Conservation (phyloP, 2,888 invertebrate genomes). For the Dusona sp. region DNA sequence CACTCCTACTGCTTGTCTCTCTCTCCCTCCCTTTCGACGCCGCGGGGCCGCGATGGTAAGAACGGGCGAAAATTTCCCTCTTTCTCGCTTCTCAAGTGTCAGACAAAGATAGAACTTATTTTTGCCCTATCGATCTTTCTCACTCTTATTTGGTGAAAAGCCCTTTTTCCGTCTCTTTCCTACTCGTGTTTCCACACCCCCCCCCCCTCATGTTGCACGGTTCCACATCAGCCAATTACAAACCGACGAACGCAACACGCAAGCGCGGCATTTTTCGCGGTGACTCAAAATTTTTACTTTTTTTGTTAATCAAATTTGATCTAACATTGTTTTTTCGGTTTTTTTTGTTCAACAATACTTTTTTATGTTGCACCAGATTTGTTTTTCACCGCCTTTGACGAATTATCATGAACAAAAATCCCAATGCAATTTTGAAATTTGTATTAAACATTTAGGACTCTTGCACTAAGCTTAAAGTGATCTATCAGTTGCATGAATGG, state of each 20-base stretch:
- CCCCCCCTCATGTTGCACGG: not conserved
- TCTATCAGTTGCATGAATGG: too few relatives aligned
- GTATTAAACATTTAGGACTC: too few relatives aligned
- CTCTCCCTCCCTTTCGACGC: not conserved
- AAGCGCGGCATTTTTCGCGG: not conserved
- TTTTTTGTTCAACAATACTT: not conserved
- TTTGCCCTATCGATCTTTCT: not conserved
- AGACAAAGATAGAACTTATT: not conserved
- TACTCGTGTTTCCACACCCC: not conserved
- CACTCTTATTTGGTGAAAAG: not conserved
- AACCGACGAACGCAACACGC: not conserved
- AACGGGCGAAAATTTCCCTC: not conserved
- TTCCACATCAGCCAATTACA: not conserved
- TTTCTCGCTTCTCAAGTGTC: not conserved
- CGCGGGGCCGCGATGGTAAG: not conserved
- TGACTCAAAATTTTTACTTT: not conserved
- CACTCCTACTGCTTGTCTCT: conserved; percentile 16
- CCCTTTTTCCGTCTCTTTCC: not conserved
- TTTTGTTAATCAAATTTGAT: not conserved
- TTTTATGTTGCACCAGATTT: not conserved
- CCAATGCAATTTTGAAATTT: too few relatives aligned
- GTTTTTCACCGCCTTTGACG: not conserved
- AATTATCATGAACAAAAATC: too few relatives aligned
- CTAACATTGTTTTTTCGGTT: not conserved
- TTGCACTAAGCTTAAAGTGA: too few relatives aligned